Evolutionary conservation across 2,888 invertebrate genomes (phyloP).

Genomic region (Corythucha ciliata): DNA sequence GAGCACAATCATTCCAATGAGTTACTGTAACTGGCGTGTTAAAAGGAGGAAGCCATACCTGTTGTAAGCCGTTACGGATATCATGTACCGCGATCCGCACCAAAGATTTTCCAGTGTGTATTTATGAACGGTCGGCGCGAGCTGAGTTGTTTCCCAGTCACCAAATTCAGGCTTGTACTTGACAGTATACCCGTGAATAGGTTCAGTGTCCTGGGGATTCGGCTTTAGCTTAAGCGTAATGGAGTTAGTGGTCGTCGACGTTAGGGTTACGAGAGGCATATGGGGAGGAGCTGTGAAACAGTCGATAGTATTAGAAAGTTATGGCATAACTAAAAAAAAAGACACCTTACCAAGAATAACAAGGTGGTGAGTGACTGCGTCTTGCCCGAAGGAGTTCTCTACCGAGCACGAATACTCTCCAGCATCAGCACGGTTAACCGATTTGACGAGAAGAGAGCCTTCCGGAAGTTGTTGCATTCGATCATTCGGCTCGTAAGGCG

Average conservation of each 20-base stretch:
- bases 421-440: slow-evolving; percentile 79
- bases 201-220: slow-evolving; percentile 68
- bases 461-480: slow-evolving; percentile 76
- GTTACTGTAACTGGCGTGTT: background rate
- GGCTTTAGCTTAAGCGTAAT: slow-evolving; percentile 63
- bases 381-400: slow-evolving; percentile 85
- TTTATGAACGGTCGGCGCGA: slow-evolving; percentile 65
- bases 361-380: slow-evolving; percentile 81
- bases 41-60: slow-evolving; percentile 48
- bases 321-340: slow-evolving; percentile 1
- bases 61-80: slow-evolving; percentile 87
- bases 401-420: slow-evolving; percentile 92
- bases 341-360: slow-evolving; percentile 62
- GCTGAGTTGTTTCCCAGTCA: slow-evolving; percentile 76
- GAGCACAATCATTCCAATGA: slow-evolving; percentile 21
- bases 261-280: slow-evolving; percentile 62
- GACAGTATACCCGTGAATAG: slow-evolving; percentile 84
- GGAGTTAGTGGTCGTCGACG: slow-evolving; percentile 65
- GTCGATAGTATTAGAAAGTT: background rate
- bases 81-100: slow-evolving; percentile 88
- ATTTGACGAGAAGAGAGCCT: slow-evolving; percentile 82
- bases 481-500: slow-evolving; percentile 67
- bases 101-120: slow-evolving; percentile 78
- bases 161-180: slow-evolving; percentile 92
- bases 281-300: slow-evolving; percentile 56